Conservation (phyloP, 2,888 invertebrate species). For the Alloscopus bannaensis region DNA sequence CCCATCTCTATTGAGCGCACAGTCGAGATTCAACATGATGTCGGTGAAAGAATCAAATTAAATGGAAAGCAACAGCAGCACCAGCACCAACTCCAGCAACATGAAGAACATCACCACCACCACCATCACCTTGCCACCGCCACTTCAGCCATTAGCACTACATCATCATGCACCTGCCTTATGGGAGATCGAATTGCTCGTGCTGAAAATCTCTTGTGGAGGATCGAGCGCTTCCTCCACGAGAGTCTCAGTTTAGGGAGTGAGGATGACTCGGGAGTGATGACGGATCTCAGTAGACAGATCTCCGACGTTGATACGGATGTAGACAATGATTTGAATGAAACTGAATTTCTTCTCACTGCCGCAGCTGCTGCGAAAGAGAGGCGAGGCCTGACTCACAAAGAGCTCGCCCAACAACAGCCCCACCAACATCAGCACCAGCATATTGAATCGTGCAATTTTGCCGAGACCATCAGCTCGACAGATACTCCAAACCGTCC, state of each 20-base stretch:
- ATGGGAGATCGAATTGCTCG: constrained; percentile 66
- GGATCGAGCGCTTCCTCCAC: constrained; percentile 72
- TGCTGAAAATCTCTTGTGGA: constrained; percentile 72
- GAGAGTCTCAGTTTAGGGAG: constrained; percentile 75
- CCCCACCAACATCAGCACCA: too few species aligned
- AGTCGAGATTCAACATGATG: constrained; percentile 66
- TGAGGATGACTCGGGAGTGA: constrained; percentile 83
- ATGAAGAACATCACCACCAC: constrained; percentile 39
- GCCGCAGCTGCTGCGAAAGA: constrained; percentile 63
- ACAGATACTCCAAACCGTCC: constrained; percentile 35
- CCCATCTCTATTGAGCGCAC: constrained; percentile 43
- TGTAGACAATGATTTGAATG: constrained; percentile 77
- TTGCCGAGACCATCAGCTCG: constrained; percentile 60
- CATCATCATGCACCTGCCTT: constrained; percentile 62
- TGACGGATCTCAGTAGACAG: constrained; percentile 82
- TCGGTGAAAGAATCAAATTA: constrained; percentile 63
- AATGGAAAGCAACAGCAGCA: constrained; percentile 32
- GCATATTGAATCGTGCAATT: constrained; percentile 62
- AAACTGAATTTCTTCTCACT: constrained; percentile 59
- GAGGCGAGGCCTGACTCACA: constrained; percentile 46
- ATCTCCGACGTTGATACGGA: constrained; percentile 80
- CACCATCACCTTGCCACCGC: constrained; percentile 24
- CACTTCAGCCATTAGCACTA: constrained; percentile 42
- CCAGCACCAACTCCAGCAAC: constrained; percentile 48
- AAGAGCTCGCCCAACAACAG: too few species aligned